phyloP scores from a whole-genome alignment of 2,113 vertebrate species.

The Thomomys bottae region DNA sequence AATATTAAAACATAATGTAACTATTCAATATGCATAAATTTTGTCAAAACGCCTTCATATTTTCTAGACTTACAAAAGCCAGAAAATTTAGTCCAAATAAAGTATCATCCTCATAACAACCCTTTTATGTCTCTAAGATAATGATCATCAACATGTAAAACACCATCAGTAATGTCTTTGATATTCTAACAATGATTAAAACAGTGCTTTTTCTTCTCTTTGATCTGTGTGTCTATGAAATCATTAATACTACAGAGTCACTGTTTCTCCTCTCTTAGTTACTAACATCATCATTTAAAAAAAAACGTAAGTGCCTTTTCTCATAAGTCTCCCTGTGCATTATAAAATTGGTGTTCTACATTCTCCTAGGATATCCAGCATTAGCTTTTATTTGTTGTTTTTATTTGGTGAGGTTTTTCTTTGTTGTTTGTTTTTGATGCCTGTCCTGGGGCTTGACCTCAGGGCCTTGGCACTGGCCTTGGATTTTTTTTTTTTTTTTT shows the following conservation, averaged over 20 bases:
- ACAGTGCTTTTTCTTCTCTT: not conserved
- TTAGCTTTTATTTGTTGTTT: not conserved
- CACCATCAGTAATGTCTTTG: not conserved
- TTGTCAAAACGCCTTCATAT: not conserved
- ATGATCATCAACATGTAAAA: not conserved
- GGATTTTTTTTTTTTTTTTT: too few relatives aligned
- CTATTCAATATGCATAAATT: not conserved
- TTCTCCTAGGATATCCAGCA: not conserved
- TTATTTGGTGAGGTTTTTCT: not conserved
- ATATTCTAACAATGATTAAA: not conserved
- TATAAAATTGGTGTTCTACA: not conserved
- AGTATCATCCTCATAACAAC: not conserved
- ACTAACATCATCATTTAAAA: not conserved
- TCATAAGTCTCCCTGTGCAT: not conserved
- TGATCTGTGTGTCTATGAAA: not conserved
- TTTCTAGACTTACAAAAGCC: not conserved
- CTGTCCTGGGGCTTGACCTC: too few relatives aligned
- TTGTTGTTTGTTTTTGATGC: too few relatives aligned
- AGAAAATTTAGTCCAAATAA: not conserved
- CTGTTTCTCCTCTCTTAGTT: not conserved
- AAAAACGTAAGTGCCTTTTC: slow-evolving; percentile 8
- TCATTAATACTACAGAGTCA: not conserved
- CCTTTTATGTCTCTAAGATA: not conserved
- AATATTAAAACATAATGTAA: slow-evolving; percentile 41
- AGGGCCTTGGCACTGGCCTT: too few relatives aligned